phyloP scores from a whole-genome alignment of 2,888 invertebrate genomes.

The Erannis defoliaria region DNA sequence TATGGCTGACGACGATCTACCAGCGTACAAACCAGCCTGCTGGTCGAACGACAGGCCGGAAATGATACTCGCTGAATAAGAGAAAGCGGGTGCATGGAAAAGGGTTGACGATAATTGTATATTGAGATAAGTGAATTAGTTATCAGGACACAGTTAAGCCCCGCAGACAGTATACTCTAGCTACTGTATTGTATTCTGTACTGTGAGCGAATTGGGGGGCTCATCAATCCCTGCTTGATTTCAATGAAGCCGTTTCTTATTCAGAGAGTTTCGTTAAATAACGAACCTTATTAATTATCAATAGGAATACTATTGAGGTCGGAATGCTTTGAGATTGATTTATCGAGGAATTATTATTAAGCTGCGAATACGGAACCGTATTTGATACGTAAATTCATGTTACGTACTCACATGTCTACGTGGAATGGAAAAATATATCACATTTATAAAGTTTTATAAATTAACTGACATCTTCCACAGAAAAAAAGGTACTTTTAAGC shows the following conservation, averaged over 20 bases:
- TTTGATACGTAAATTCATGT: conserved; percentile 3
- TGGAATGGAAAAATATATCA: background rate
- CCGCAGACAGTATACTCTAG: background rate
- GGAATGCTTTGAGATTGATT: conserved; percentile 68
- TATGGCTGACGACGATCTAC: too few species aligned
- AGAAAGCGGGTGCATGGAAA: too few species aligned
- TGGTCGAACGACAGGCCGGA: too few species aligned
- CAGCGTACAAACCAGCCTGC: too few species aligned
- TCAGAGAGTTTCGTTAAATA: conserved; percentile 73
- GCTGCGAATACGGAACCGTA: conserved; percentile 43
- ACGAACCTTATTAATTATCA: conserved; percentile 77
- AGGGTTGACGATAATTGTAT: too few species aligned
- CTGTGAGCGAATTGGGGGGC: conserved; percentile 12
- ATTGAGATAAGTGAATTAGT: too few species aligned
- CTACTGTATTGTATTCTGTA: conserved; percentile 13
- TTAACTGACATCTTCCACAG: too few species aligned
- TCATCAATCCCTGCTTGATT: conserved; percentile 75
- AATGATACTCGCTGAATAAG: too few species aligned
- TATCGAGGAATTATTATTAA: conserved; percentile 49
- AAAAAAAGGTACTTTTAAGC: too few species aligned
- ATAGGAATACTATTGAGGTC: conserved; percentile 65
- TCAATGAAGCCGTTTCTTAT: conserved; percentile 75
- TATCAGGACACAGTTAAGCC: too few species aligned
- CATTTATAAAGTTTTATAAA: too few species aligned
- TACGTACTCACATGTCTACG: background rate